Conservation (phyloP, 2,888 invertebrate species). For the Eupithecia subfuscata region DNA sequence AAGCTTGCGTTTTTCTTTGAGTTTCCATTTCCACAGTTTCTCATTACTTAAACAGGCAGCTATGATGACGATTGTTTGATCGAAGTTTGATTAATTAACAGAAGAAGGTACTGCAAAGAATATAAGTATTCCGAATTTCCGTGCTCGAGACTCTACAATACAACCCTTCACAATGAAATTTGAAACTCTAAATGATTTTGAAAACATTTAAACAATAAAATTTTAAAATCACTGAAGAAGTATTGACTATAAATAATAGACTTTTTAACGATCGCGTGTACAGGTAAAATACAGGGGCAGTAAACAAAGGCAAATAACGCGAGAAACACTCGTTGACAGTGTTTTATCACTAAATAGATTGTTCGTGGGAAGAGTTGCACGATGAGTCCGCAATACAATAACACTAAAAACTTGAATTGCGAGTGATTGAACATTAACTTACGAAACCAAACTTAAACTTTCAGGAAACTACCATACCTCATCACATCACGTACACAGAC, state of each 20-base stretch:
- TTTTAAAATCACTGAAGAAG: too few relatives aligned
- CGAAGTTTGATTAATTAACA: background rate
- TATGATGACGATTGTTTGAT: background rate
- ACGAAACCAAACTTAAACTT: background rate
- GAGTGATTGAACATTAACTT: background rate
- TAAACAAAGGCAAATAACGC: background rate
- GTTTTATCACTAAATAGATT: background rate
- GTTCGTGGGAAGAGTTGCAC: background rate
- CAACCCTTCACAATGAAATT: background rate
- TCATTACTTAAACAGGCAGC: constrained; percentile 17
- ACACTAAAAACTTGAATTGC: background rate
- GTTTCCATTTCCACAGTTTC: constrained; percentile 10
- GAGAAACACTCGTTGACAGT: background rate
- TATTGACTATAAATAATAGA: background rate
- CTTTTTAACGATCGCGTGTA: background rate
- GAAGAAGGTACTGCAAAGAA: background rate
- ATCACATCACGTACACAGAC: background rate
- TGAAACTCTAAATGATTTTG: background rate
- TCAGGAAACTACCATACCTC: background rate
- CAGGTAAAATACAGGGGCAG: background rate
- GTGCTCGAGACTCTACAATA: background rate
- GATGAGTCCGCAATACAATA: background rate
- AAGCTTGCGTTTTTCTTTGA: constrained; percentile 26
- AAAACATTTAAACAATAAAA: background rate
- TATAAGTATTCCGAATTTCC: background rate